Evolutionary conservation across 2,888 invertebrate genomes (phyloP).

Genomic region (Quadroppia sp.): DNA sequence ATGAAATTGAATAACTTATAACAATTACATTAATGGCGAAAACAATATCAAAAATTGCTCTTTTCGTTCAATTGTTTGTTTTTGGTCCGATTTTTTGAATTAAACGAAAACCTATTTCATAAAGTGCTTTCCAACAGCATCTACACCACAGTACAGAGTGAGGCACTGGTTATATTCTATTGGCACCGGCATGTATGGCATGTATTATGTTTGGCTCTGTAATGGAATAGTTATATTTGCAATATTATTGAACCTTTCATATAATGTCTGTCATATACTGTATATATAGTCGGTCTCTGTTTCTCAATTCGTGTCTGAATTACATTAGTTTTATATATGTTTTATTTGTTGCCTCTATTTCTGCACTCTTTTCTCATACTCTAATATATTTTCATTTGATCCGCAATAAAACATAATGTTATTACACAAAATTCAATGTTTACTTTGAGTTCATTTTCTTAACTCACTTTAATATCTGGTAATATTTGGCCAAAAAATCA

Average conservation of each 20-base stretch:
- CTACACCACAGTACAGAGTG: not conserved
- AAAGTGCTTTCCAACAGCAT: not conserved
- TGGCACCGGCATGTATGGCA: too few relatives aligned
- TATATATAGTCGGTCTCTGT: not conserved
- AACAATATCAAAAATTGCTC: conserved; percentile 2
- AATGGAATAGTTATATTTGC: conserved; percentile 13
- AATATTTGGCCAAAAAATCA: conserved; percentile 6
- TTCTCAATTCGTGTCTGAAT: conserved; percentile 23
- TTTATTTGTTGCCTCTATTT: not conserved
- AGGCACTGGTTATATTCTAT: not conserved
- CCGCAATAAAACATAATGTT: conserved; percentile 29
- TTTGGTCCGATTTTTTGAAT: conserved; percentile 14
- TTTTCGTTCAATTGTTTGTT: not conserved
- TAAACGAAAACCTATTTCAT: conserved; percentile 12
- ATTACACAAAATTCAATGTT: conserved; percentile 21
- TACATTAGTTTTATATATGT: conserved; percentile 24
- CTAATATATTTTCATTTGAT: conserved; percentile 19
- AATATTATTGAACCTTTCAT: conserved; percentile 23
- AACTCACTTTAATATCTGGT: conserved; percentile 21
- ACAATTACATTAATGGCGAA: conserved; percentile 15
- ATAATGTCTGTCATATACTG: conserved; percentile 24
- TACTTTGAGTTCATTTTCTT: conserved; percentile 31
- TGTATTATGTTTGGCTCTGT: not conserved
- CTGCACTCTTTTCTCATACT: not conserved
- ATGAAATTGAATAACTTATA: conserved; percentile 26